Conservation (phyloP, 2,888 invertebrate species). For the Cotesia congregata region DNA sequence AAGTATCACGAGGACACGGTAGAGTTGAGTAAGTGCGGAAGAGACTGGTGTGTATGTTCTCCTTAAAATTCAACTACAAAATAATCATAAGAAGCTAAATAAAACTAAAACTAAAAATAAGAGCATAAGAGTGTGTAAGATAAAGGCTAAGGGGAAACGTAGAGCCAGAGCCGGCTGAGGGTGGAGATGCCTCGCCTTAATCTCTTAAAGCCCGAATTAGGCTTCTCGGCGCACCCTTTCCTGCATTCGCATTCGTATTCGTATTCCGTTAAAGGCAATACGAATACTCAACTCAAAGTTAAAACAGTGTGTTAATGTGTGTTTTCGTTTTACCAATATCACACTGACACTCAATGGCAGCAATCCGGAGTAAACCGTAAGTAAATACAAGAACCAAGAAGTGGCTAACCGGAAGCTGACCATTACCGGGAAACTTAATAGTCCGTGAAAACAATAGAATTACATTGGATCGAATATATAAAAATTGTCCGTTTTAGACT, state of each 20-base stretch:
- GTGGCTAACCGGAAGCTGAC: conserved; percentile 61
- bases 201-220: conserved; percentile 68
- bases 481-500: conserved; percentile 17
- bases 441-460: conserved; percentile 71
- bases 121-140: background rate
- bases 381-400: conserved; percentile 31
- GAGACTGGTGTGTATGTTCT: conserved; percentile 31
- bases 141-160: conserved; percentile 2
- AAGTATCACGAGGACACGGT: conserved; percentile 46
- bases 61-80: background rate
- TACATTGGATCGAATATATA: conserved; percentile 65
- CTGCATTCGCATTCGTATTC: conserved; percentile 67
- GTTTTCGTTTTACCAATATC: no score
- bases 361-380: background rate
- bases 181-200: conserved; percentile 65
- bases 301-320: no score
- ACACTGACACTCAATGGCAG: no score
- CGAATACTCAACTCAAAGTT: background rate
- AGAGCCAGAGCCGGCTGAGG: conserved; percentile 22
- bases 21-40: conserved; percentile 39
- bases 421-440: conserved; percentile 69
- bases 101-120: conserved; percentile 22
- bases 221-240: conserved; percentile 68
- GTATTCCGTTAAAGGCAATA: background rate
- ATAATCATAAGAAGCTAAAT: conserved; percentile 34